phyloP scores from a whole-genome alignment of 2,113 vertebrate genomes.

The Hippocampus barbouri region DNA sequence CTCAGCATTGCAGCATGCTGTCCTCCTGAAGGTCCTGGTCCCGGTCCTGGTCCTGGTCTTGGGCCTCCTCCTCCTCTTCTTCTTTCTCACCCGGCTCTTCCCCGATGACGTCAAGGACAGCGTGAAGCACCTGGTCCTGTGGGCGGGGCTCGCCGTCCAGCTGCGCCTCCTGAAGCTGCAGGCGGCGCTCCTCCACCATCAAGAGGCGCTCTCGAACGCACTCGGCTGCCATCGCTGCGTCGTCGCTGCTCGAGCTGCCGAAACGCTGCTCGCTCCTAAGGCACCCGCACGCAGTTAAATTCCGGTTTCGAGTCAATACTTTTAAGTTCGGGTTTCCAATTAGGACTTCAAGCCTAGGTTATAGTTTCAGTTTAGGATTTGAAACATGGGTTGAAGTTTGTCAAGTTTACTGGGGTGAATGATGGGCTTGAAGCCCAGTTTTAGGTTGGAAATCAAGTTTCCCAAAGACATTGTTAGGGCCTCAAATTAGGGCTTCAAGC shows the following conservation, averaged over 20 bases:
- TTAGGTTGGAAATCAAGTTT: too few species aligned
- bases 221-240: slow-evolving; percentile 89
- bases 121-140: slow-evolving; percentile 32
- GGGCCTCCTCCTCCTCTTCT: slow-evolving; percentile 42
- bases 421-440: too few species aligned
- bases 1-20: not conserved
- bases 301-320: too few species aligned
- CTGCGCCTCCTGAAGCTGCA: slow-evolving; percentile 63
- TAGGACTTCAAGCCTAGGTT: too few species aligned
- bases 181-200: slow-evolving; percentile 85
- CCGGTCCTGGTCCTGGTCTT: slow-evolving; percentile 34
- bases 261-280: slow-evolving; percentile 92
- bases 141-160: slow-evolving; percentile 18
- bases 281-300: not conserved
- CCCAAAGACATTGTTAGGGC: too few species aligned
- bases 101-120: slow-evolving; percentile 73
- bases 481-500: too few species aligned
- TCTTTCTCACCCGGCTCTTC: slow-evolving; percentile 65
- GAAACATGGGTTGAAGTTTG: too few species aligned
- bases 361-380: too few species aligned
- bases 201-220: slow-evolving; percentile 91
- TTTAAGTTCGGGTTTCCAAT: too few species aligned
- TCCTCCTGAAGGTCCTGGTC: slow-evolving; percentile 15
- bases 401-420: too few species aligned
- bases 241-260: slow-evolving; percentile 80